Percentiles rank a stretch among this genome's conserved stretches.
These are phyloP conservation scores for Lumbricus terrestris DNA, from an alignment of 2,888 invertebrate genomes.

Conservation along the genomic window DNA sequence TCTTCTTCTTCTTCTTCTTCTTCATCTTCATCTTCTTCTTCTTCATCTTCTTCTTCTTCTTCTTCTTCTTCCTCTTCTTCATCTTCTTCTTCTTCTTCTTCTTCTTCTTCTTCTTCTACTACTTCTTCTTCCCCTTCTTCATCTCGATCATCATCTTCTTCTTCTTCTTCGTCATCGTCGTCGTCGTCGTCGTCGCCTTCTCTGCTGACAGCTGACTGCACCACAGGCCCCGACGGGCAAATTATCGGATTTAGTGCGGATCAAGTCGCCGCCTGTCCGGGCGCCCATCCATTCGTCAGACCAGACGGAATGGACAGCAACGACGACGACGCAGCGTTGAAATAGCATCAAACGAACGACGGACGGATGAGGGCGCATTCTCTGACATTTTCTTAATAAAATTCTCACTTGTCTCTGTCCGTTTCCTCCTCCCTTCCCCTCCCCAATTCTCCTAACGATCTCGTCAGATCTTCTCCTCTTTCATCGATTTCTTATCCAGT, in stretches of 20 bases:
- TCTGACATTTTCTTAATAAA: conserved; percentile 3
- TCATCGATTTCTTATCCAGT: background rate
- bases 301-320: background rate
- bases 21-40: too few species aligned
- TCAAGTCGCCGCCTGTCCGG: background rate
- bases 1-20: background rate
- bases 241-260: conserved; percentile 3
- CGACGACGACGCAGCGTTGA: too few species aligned
- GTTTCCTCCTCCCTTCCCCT: background rate
- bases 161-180: background rate
- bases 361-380: background rate
- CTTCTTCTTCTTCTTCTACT: too few species aligned
- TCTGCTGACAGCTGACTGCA: background rate
- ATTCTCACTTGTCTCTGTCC: background rate
- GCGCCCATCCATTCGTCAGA: background rate
- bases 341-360: background rate
- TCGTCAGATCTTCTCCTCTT: background rate
- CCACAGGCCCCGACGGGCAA: background rate
- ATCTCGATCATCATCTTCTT: too few species aligned
- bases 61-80: too few species aligned
- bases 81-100: too few species aligned
- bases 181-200: background rate
- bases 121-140: too few species aligned
- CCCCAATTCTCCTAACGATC: background rate
- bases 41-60: too few species aligned